phyloP scores from a whole-genome alignment of 2,888 invertebrate genomes.

The Limnephilus auricula region DNA sequence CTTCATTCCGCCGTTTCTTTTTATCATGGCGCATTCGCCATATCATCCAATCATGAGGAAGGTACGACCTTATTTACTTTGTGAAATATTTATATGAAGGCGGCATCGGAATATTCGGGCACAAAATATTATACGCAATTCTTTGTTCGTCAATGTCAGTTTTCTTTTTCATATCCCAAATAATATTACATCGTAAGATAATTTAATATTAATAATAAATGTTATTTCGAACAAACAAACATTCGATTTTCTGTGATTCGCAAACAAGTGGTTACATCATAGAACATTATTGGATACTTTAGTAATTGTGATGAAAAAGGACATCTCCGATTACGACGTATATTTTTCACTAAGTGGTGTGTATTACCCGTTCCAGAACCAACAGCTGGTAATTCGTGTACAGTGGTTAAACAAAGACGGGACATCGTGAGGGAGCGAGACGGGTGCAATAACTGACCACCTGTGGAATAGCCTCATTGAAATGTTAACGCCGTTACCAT shows the following conservation, averaged over 20 bases:
- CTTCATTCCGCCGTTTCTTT: slow-evolving; percentile 51
- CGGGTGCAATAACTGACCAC: slow-evolving; percentile 64
- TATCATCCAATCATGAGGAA: slow-evolving; percentile 55
- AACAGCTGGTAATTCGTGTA: slow-evolving; percentile 8
- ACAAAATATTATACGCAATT: slow-evolving; percentile 5
- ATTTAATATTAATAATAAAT: not conserved
- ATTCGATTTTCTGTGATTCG: not conserved
- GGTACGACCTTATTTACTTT: slow-evolving; percentile 53
- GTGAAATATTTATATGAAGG: slow-evolving; percentile 57
- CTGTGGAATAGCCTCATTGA: slow-evolving; percentile 64
- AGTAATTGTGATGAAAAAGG: not conserved
- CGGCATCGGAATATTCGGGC: slow-evolving; percentile 20
- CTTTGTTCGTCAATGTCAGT: slow-evolving; percentile 16
- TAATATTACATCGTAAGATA: not conserved
- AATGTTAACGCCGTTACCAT: slow-evolving; percentile 61
- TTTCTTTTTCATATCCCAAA: not conserved
- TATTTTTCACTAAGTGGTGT: slow-evolving; percentile 30
- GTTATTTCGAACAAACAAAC: not conserved
- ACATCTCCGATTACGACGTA: not conserved
- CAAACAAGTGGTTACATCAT: not conserved
- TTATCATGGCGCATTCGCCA: slow-evolving; percentile 50
- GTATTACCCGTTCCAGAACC: not conserved
- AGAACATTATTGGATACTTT: not conserved
- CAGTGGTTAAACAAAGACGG: slow-evolving; percentile 58
- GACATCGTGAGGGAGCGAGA: slow-evolving; percentile 39